These are phyloP conservation scores for Thomomys bottae DNA, from an alignment of 2,113 vertebrate genomes.

Conservation along the genomic window DNA sequence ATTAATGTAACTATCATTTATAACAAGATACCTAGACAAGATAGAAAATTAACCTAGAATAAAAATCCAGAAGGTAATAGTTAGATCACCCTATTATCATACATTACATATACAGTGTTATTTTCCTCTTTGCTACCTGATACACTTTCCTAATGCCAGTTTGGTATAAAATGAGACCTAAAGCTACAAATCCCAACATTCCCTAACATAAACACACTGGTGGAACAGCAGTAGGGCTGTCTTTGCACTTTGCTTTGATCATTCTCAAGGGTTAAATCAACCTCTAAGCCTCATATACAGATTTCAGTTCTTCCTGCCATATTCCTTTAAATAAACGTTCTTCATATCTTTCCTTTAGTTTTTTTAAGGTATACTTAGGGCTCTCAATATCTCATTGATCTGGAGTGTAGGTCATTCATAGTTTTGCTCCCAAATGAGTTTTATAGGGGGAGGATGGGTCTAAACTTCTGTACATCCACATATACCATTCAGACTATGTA, in stretches of 20 bases:
- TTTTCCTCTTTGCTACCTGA: not conserved
- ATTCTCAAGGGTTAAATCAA: not conserved
- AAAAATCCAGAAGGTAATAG: not conserved
- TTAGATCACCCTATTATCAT: not conserved
- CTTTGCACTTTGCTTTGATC: not conserved
- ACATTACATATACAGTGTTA: not conserved
- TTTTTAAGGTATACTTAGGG: not conserved
- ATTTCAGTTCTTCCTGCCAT: slow-evolving; percentile 13
- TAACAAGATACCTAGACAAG: not conserved
- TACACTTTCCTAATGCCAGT: not conserved
- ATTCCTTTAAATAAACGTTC: not conserved
- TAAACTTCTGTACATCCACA: not conserved
- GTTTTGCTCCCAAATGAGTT: not conserved
- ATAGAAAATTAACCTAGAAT: not conserved
- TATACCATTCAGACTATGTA: not conserved
- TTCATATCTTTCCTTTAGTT: not conserved
- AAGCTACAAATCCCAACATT: not conserved
- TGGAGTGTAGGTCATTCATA: not conserved
- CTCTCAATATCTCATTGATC: not conserved
- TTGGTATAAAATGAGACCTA: not conserved
- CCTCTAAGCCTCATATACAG: not conserved
- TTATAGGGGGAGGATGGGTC: not conserved
- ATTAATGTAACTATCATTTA: not conserved
- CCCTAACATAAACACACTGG: not conserved
- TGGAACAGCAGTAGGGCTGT: no score